These are phyloP conservation scores for Coryphaenoides rupestris DNA, from an alignment of 2,113 vertebrate genomes.

Conservation along the genomic window DNA sequence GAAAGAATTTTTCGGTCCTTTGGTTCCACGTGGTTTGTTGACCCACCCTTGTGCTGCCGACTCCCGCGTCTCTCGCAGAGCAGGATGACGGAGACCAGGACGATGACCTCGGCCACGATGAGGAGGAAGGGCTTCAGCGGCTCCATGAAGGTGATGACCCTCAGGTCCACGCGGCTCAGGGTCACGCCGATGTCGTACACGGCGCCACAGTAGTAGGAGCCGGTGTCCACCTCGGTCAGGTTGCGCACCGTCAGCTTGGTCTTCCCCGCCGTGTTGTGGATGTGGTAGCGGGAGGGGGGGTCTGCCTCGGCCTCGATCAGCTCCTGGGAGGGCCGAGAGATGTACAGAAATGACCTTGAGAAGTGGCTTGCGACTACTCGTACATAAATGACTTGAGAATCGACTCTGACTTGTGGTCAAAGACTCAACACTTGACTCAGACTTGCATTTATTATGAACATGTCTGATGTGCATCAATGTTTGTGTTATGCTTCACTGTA, in stretches of 20 bases:
- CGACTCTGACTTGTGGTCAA: no score
- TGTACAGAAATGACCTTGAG: no score
- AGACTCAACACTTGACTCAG: no score
- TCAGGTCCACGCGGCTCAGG: slow-evolving; percentile 55
- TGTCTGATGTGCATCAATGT: no score
- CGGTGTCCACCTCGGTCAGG: slow-evolving; percentile 67
- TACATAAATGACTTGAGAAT: no score
- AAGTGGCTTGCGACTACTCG: no score
- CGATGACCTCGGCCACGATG: slow-evolving; percentile 74
- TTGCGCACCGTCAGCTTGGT: slow-evolving; percentile 68
- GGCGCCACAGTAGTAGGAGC: slow-evolving; percentile 78
- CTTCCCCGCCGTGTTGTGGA: slow-evolving; percentile 12
- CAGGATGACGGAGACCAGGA: slow-evolving; percentile 75
- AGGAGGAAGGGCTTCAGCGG: slow-evolving; percentile 87
- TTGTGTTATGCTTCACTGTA: no score
- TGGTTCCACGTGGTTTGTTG: not conserved
- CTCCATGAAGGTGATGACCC: slow-evolving; percentile 74
- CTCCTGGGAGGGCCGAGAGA: slow-evolving; percentile 30
- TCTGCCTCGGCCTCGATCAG: slow-evolving; percentile 33
- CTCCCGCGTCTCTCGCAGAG: slow-evolving; percentile 73
- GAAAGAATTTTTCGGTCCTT: not conserved
- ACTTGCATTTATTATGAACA: no score
- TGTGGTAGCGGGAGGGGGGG: slow-evolving; percentile 32
- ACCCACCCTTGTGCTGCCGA: slow-evolving; percentile 43
- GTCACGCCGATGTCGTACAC: slow-evolving; percentile 66